phyloP scores from a whole-genome alignment of 2,888 invertebrate species.

The Polylopha cassiicola region DNA sequence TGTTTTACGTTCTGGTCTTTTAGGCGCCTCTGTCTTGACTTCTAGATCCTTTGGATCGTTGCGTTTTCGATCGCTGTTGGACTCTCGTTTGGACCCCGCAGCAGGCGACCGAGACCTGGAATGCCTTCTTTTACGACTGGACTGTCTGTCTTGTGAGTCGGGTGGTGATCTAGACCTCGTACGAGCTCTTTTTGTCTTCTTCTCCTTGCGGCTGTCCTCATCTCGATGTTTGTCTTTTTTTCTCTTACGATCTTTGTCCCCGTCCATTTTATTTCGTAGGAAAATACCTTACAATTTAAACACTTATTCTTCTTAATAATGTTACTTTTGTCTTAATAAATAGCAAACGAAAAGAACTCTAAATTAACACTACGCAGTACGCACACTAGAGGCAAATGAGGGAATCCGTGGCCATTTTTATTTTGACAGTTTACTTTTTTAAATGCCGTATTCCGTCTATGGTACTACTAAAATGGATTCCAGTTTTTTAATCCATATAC shows the following conservation, averaged over 20 bases:
- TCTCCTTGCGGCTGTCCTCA: slow-evolving; percentile 45
- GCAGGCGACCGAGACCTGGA: slow-evolving; percentile 52
- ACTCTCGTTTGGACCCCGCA: slow-evolving; percentile 39
- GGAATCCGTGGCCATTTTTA: slow-evolving; percentile 20
- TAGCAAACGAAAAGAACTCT: too few species aligned
- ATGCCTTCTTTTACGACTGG: slow-evolving; percentile 51
- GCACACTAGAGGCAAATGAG: too few species aligned
- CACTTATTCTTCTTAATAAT: too few species aligned
- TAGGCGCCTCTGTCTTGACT: slow-evolving; percentile 42
- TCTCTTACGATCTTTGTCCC: slow-evolving; percentile 47
- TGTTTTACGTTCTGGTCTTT: slow-evolving; percentile 47
- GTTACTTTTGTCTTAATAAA: too few species aligned
- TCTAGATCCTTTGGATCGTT: slow-evolving; percentile 32
- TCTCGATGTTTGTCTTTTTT: slow-evolving; percentile 50
- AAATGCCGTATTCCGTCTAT: slow-evolving; percentile 1
- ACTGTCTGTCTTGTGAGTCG: slow-evolving; percentile 37
- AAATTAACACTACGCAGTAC: too few species aligned
- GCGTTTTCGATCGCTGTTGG: slow-evolving; percentile 32
- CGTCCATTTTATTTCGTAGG: slow-evolving; percentile 43
- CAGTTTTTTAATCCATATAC: background rate
- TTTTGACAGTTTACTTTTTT: slow-evolving; percentile 18
- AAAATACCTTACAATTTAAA: background rate
- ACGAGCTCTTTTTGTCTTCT: slow-evolving; percentile 47
- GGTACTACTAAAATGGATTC: background rate
- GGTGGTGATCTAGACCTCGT: slow-evolving; percentile 48